Conservation (phyloP, 2,113 vertebrate genomes). For the Heterotis niloticus region DNA sequence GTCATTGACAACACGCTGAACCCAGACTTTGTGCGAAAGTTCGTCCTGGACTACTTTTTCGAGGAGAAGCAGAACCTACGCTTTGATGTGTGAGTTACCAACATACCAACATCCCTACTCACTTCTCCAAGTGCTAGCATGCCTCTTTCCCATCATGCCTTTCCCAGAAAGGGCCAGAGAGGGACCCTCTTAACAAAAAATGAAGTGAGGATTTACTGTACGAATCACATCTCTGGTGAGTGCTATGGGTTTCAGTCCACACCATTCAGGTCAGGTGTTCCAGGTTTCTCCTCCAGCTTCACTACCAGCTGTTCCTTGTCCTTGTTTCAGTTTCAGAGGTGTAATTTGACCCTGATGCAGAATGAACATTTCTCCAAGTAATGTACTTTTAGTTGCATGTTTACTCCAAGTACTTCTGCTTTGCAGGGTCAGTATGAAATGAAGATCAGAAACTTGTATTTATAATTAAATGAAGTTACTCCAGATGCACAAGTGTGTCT, state of each 20-base stretch:
- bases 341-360: background rate
- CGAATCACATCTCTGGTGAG: background rate
- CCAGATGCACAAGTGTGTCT: background rate
- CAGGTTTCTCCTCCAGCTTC: too few relatives aligned
- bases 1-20: slow-evolving; percentile 95
- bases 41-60: slow-evolving; percentile 94
- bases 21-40: slow-evolving; percentile 94
- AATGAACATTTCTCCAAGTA: background rate
- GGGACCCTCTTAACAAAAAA: background rate
- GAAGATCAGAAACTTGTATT: background rate
- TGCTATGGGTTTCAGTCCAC: too few relatives aligned
- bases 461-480: background rate
- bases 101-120: background rate
- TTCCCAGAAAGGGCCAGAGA: background rate
- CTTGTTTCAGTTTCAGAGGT: background rate
- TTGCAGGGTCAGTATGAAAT: background rate
- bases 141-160: background rate
- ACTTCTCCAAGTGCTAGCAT: background rate
- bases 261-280: too few relatives aligned
- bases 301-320: background rate
- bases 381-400: background rate
- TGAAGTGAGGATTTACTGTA: background rate
- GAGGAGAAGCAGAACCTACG: slow-evolving; percentile 95
- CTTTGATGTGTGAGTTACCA: slow-evolving; percentile 86
- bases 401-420: background rate